Evolutionary conservation across 2,797 vertebrate species (phyloP), one percentile per base, ranked within the genome.

Genomic region (Gallirallus australis): DNA sequence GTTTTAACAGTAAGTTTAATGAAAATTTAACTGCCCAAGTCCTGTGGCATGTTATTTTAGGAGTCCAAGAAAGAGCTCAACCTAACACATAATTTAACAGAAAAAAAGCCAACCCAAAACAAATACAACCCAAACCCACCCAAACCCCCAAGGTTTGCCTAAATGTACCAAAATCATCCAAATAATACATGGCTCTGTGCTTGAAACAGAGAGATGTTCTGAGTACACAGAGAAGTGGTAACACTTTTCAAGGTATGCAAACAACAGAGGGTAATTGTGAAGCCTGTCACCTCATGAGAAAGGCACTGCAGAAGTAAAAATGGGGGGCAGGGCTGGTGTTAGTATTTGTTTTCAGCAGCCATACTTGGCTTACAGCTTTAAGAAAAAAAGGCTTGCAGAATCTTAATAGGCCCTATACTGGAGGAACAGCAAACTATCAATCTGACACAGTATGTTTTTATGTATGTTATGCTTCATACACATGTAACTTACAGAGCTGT

Each of bases 281-380:
- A 64, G 14, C 11, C 37, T 63, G 50, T 28, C 31, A 83, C 45
- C 79, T 78, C 71, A 16, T 15, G 35, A 75, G n/a, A 77, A 91
- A 94, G 30, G 53, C 37, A 75, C 76, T 78, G 61, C 4, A 60
- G 23, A 86, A 86, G 33, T 65, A 61, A 88, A 91, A 95, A 47
- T 10, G 21, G 21, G 33, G n/a, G 18, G 18, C n/a, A 76, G n/a
- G 28, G 19, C 27, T 69, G 39, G 31, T 73, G 72, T 52, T 85
- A 64, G 53, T 28, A 56, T 63, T 94, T 76, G 2, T 42, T 90
- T 82, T 59, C 70, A 91, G 64, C 70, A 92, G 68, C 33, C 39
- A 57, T 19, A 90, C 10, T 15, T 77, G 66, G 42, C 50, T 79
- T 59, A 68, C 12, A 85, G 57, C 40, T 81, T 33, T 82, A 71